Percentiles rank a stretch among this genome's conserved stretches.
Evolutionary conservation across 2,797 vertebrate genomes (phyloP).

Genomic region (Gymnothorax javanicus): DNA sequence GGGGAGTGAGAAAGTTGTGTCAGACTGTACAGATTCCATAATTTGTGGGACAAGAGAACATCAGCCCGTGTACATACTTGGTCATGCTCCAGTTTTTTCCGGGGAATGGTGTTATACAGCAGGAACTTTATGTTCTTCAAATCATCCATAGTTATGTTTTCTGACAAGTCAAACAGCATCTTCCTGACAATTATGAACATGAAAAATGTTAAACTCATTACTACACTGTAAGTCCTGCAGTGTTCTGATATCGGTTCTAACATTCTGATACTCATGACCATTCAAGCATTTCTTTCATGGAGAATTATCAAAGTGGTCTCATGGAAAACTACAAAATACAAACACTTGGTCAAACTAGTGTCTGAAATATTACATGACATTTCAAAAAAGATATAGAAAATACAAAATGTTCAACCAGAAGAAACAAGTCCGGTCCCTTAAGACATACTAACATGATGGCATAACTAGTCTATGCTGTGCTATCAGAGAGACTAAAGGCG

Average conservation of each 20-base stretch:
- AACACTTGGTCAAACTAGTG: neutral
- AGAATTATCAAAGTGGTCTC: neutral
- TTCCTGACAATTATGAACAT: constrained; percentile 62
- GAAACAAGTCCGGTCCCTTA: no score
- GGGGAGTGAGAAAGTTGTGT: neutral
- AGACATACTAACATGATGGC: no score
- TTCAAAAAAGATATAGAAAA: neutral
- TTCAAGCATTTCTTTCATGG: neutral
- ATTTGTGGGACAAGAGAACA: neutral
- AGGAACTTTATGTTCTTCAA: constrained; percentile 72
- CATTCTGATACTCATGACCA: no score
- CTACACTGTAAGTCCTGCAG: neutral
- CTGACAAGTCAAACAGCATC: constrained; percentile 80
- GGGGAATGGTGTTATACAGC: constrained; percentile 47
- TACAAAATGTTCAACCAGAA: neutral
- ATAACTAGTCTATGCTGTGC: no score
- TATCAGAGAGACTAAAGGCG: no score
- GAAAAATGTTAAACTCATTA: neutral
- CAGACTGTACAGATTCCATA: neutral
- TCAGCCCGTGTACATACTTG: constrained; percentile 62
- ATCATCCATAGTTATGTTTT: constrained; percentile 61
- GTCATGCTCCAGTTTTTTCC: constrained; percentile 51
- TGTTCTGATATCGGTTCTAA: neutral
- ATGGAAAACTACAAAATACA: neutral
- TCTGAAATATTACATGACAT: neutral